Evolutionary conservation across 1,140 invertebrate species (phyloP).

Genomic region (Drosophila trapezifrons): DNA sequence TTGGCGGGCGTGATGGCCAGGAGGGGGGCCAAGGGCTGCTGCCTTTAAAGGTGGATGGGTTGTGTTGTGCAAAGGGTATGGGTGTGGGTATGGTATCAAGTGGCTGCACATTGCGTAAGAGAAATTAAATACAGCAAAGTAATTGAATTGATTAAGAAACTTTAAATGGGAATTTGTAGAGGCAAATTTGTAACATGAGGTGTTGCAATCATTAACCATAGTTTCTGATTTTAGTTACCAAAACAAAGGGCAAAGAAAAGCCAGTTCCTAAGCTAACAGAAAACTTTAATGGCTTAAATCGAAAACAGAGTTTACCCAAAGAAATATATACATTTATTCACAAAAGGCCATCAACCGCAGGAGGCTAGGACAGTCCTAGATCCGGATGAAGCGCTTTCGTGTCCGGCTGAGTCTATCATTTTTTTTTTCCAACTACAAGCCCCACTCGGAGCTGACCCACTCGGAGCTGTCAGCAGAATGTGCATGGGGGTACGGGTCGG

Average conservation of each 20-base stretch:
- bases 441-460: conserved; percentile 14
- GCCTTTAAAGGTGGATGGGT: background rate
- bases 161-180: too few relatives aligned
- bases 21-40: background rate
- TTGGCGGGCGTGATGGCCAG: background rate
- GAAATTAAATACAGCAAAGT: too few relatives aligned
- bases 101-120: too few relatives aligned
- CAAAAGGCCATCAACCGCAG: conserved; percentile 9
- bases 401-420: conserved; percentile 15
- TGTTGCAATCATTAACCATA: too few relatives aligned
- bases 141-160: too few relatives aligned
- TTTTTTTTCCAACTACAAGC: conserved; percentile 4
- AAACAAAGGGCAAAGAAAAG: too few relatives aligned
- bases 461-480: conserved; percentile 2
- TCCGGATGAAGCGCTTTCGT: conserved; percentile 1
- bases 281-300: conserved; percentile 5
- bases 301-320: background rate
- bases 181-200: too few relatives aligned
- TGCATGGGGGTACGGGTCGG: background rate
- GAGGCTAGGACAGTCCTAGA: background rate
- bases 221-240: too few relatives aligned
- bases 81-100: too few relatives aligned
- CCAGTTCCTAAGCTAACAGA: background rate
- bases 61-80: too few relatives aligned
- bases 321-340: background rate